phyloP scores from a whole-genome alignment of 2,113 vertebrate species.

The Bubo blakistoni region DNA sequence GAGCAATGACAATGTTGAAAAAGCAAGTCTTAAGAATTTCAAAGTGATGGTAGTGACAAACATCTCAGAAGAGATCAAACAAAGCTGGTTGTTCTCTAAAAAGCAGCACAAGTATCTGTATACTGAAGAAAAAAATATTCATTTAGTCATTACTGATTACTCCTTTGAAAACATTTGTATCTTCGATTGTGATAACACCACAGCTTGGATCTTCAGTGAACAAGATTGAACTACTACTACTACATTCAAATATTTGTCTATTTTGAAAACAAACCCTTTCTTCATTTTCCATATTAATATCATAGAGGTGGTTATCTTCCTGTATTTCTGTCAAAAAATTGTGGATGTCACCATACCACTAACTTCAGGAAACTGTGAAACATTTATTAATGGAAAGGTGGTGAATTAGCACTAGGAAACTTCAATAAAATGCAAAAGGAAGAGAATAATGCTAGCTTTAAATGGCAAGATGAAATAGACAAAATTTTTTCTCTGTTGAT shows the following conservation, averaged over 20 bases:
- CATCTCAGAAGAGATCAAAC: background rate
- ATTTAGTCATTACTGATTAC: background rate
- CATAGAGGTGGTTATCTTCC: background rate
- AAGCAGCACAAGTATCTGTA: background rate
- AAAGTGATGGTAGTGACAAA: background rate
- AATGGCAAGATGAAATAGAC: background rate
- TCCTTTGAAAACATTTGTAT: background rate
- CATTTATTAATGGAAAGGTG: background rate
- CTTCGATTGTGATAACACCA: background rate
- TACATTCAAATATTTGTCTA: background rate
- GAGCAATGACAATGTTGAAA: background rate
- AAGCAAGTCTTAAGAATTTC: background rate
- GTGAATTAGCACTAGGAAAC: background rate
- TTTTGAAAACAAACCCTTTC: background rate
- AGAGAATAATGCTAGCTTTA: background rate
- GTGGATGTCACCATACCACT: background rate
- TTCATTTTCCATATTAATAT: background rate
- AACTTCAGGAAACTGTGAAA: background rate
- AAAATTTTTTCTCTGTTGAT: background rate
- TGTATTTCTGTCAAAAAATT: background rate
- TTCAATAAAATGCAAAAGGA: background rate
- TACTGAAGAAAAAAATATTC: background rate
- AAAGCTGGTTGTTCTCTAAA: background rate
- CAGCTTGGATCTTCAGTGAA: background rate
- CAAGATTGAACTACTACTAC: background rate